phyloP scores from a whole-genome alignment of 1,140 invertebrate species.

The Sarcophaga peregrina region DNA sequence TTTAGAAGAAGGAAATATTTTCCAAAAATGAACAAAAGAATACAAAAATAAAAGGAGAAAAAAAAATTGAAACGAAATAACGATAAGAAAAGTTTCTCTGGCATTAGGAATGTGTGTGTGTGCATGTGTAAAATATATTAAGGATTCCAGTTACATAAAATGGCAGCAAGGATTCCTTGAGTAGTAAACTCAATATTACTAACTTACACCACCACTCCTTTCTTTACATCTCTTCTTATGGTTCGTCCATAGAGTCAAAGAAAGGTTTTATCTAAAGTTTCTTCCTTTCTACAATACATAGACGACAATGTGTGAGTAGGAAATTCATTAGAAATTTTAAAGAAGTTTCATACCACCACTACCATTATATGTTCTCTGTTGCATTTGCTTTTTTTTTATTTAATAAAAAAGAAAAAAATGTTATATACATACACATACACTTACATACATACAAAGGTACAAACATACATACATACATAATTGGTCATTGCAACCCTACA shows the following conservation, averaged over 20 bases:
- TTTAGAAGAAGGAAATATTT: neutral
- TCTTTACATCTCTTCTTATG: neutral
- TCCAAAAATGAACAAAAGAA: neutral
- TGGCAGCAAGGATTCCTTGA: neutral
- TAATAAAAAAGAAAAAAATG: neutral
- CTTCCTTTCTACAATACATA: neutral
- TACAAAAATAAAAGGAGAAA: neutral
- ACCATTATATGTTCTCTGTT: too few relatives aligned
- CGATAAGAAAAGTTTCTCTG: slow-evolving; percentile 14
- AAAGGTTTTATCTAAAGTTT: neutral
- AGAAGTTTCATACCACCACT: neutral
- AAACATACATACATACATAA: too few relatives aligned
- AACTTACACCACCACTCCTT: neutral
- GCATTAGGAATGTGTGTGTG: neutral
- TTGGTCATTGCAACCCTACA: too few relatives aligned
- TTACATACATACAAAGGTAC: neutral
- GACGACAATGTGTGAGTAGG: neutral
- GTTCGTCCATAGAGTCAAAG: too few relatives aligned
- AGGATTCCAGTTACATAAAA: slow-evolving; percentile 3
- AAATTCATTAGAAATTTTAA: slow-evolving; percentile 20
- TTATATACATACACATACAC: neutral
- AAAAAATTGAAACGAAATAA: neutral
- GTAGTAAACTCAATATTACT: neutral
- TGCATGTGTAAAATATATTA: neutral
- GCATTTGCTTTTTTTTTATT: too few relatives aligned